Conservation (phyloP, 2,888 invertebrate genomes). For the Eristalinus sepulchralis region DNA sequence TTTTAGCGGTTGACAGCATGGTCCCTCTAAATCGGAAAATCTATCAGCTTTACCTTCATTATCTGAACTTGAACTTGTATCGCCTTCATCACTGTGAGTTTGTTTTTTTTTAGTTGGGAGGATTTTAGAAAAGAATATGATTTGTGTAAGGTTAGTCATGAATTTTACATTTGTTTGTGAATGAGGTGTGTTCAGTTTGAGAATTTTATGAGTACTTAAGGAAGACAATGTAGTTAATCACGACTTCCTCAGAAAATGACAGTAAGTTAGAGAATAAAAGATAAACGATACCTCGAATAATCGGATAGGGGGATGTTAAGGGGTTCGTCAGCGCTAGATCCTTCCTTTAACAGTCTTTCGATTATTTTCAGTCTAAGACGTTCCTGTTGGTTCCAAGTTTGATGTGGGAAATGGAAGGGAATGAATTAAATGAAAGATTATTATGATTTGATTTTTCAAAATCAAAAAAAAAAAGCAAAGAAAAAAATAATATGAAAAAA, state of each 20-base stretch:
- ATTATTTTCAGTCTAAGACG: conserved; percentile 90
- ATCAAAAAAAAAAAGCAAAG: background rate
- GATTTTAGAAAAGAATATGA: background rate
- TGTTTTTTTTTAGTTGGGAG: background rate
- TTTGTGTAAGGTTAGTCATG: background rate
- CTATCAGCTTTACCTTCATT: conserved; percentile 82
- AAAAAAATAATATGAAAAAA: background rate
- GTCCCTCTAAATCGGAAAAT: conserved; percentile 79
- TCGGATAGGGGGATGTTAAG: conserved; percentile 92
- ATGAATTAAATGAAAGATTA: conserved; percentile 43
- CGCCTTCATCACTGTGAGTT: conserved; percentile 87
- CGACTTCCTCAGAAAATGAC: too few species aligned
- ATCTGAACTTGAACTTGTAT: conserved; percentile 88
- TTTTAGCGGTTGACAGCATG: conserved; percentile 80
- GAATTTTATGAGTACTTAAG: too few species aligned
- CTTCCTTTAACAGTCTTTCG: conserved; percentile 89
- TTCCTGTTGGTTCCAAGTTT: conserved; percentile 83
- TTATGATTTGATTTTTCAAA: conserved; percentile 22
- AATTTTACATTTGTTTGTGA: background rate
- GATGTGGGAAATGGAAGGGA: conserved; percentile 12
- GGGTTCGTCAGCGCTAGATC: conserved; percentile 94
- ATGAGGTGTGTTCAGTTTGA: too few species aligned
- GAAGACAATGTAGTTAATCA: too few species aligned
- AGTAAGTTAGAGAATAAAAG: background rate
- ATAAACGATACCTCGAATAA: conserved; percentile 88